phyloP scores from a whole-genome alignment of 2,113 vertebrate species.

The Tyrannus savana region DNA sequence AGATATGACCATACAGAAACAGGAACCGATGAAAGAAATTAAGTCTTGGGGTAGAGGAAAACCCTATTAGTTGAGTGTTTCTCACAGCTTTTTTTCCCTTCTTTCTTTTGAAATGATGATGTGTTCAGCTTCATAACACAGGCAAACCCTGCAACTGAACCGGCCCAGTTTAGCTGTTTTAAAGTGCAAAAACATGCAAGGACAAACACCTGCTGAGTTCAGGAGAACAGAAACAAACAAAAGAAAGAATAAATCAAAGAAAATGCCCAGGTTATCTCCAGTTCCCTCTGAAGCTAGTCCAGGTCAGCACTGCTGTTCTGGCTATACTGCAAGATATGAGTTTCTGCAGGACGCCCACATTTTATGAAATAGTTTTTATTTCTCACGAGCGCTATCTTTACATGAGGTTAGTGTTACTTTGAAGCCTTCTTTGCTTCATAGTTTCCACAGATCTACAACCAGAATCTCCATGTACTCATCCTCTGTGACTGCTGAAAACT shows the following conservation, averaged over 20 bases:
- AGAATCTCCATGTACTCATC: fast-evolving
- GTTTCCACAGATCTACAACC: neutral
- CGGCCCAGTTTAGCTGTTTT: neutral
- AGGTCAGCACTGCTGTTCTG: neutral
- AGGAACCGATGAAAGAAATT: neutral
- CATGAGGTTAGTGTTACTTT: neutral
- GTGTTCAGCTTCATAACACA: neutral
- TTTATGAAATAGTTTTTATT: neutral
- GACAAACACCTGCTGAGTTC: neutral
- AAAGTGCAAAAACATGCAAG: neutral
- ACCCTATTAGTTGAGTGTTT: neutral
- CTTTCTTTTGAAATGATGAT: neutral
- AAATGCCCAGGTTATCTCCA: neutral
- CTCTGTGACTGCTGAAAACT: neutral
- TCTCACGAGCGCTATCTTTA: neutral
- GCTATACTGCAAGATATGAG: neutral
- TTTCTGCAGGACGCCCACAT: neutral
- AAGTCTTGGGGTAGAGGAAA: neutral
- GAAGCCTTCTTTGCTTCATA: neutral
- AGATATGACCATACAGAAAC: conserved; percentile 23
- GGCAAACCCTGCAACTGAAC: neutral
- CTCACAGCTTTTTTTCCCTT: neutral
- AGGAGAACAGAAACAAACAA: neutral
- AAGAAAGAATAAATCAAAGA: neutral
- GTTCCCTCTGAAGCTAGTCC: neutral